Conservation (phyloP, 2,888 invertebrate genomes). For the Lasius fuliginosus region DNA sequence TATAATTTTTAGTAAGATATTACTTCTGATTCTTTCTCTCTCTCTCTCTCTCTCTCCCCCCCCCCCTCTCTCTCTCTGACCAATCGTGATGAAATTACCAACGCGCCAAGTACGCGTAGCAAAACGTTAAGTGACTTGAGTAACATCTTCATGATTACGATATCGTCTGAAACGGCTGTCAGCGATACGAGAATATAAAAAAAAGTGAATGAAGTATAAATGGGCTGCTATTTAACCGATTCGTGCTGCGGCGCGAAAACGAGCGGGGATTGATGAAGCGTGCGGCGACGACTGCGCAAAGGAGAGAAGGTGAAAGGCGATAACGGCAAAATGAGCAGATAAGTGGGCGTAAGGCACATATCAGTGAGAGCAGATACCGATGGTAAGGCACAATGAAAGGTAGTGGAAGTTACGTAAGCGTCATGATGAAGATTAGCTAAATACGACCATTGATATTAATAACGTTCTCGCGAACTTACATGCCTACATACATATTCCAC, state of each 20-base stretch:
- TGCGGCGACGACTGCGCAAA: slow-evolving; percentile 16
- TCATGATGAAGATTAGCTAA: slow-evolving; percentile 47
- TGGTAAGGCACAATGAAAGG: slow-evolving; percentile 42
- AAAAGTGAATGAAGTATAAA: slow-evolving; percentile 8
- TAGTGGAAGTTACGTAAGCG: slow-evolving; percentile 37
- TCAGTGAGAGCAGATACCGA: slow-evolving; percentile 39
- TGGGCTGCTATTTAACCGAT: slow-evolving; percentile 35
- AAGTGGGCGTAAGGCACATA: slow-evolving; percentile 44
- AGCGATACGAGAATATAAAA: slow-evolving; percentile 17
- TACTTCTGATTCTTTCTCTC: not conserved
- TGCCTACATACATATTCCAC: not conserved
- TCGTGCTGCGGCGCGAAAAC: slow-evolving; percentile 29
- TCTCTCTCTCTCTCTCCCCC: not conserved
- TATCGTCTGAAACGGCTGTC: slow-evolving; percentile 27
- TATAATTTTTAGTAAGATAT: not conserved
- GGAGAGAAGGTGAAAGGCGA: slow-evolving; percentile 50
- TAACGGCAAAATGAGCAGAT: slow-evolving; percentile 52
- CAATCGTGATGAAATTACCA: not conserved
- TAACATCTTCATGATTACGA: slow-evolving; percentile 25
- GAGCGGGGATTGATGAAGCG: slow-evolving; percentile 46
- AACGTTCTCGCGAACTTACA: not conserved
- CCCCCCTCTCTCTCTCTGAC: not conserved
- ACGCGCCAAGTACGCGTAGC: slow-evolving; percentile 18
- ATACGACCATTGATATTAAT: slow-evolving; percentile 14
- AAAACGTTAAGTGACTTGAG: slow-evolving; percentile 25